Conservation (phyloP, 64 coral and sea anemone genomes). For the Pocillopora damicornis region DNA sequence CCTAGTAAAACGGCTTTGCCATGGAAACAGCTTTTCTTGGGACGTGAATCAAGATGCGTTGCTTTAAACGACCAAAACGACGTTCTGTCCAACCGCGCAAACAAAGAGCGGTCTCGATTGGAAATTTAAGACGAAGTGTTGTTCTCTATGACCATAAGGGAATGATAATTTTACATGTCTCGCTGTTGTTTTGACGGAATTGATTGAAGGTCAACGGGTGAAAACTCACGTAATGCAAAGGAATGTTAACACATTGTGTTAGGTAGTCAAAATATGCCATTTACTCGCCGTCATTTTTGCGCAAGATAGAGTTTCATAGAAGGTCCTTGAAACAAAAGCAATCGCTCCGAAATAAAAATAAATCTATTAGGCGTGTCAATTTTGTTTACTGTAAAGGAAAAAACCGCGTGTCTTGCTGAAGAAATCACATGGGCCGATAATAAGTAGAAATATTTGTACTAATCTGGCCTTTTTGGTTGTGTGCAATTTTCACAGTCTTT, state of each 20-base stretch:
- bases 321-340: background rate
- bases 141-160: background rate
- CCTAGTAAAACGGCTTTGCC: background rate
- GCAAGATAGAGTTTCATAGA: background rate
- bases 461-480: too few species aligned
- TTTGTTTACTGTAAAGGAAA: background rate
- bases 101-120: background rate
- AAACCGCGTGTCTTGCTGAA: background rate
- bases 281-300: background rate
- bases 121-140: background rate
- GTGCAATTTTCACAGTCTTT: too few species aligned
- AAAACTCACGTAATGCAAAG: background rate
- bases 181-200: slow-evolving; percentile 13
- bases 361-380: background rate
- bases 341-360: background rate
- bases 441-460: background rate
- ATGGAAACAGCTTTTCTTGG: background rate
- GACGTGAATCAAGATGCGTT: background rate
- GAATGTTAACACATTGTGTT: slow-evolving; percentile 3
- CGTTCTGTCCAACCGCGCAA: background rate
- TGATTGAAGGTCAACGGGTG: background rate
- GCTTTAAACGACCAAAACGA: background rate
- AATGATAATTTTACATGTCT: background rate
- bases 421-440: background rate
- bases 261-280: background rate